Conservation (phyloP, 2,797 vertebrate species). For the Allobates femoralis region DNA sequence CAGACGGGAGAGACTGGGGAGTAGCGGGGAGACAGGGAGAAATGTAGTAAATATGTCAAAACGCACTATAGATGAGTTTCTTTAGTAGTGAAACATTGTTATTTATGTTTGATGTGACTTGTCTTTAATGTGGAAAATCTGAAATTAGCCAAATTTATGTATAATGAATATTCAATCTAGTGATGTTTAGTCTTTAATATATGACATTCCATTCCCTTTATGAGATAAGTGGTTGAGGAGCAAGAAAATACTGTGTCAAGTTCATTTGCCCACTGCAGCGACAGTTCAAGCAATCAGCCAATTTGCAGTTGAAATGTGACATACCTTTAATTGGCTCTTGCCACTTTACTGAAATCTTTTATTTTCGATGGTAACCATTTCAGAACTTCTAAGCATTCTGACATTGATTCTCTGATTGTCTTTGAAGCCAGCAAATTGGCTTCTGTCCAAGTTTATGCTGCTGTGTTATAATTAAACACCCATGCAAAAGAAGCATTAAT, state of each 20-base stretch:
- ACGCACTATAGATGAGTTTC: slow-evolving; percentile 27
- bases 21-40: no score
- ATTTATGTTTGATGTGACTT: slow-evolving; percentile 34
- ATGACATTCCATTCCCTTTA: slow-evolving; percentile 20
- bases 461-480: slow-evolving; percentile 32
- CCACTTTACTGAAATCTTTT: slow-evolving; percentile 48
- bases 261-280: slow-evolving; percentile 32
- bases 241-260: slow-evolving; percentile 40
- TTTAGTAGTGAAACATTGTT: slow-evolving; percentile 30
- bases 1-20: no score
- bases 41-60: slow-evolving; percentile 29
- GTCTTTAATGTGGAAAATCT: slow-evolving; percentile 3
- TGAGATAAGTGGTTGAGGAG: slow-evolving; percentile 23
- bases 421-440: slow-evolving; percentile 48
- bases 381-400: slow-evolving; percentile 37
- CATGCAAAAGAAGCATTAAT: slow-evolving; percentile 41
- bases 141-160: slow-evolving; percentile 43
- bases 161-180: slow-evolving; percentile 56
- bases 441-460: slow-evolving; percentile 54
- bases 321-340: slow-evolving; percentile 58
- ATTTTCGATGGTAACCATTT: slow-evolving; percentile 45
- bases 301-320: slow-evolving; percentile 59
- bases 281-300: slow-evolving; percentile 46
- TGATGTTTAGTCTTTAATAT: slow-evolving; percentile 23
- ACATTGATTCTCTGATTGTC: slow-evolving; percentile 46